Base-by-base conservation (phyloP, 1,140 invertebrate species). In the Lamellibrachia luymesi region DNA sequence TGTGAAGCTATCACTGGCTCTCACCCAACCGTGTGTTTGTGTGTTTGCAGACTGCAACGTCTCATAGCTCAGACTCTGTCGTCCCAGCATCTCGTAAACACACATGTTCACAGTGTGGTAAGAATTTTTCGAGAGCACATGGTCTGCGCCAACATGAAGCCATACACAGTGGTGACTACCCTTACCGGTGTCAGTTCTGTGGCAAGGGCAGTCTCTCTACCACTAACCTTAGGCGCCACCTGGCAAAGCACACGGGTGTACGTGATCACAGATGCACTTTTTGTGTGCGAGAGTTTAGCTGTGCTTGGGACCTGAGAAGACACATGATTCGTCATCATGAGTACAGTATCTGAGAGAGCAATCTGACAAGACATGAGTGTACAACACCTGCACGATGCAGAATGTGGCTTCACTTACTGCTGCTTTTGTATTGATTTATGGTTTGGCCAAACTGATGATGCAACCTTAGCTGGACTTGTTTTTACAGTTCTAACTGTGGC, bases 231-330 rank as follows among this genome's bases (percentile, higher is more conserved):
- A 93, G 51, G 52, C 27, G 52, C 13, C 92, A 93, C 80, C 17
- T 93, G 2, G 25, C 51, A 7, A 56, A 22, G n/a, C 92, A 92
- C 64, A 89, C 92, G n/a, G 92, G 64, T 27, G 97, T 97, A 2
- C 96, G 97, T 64, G 97, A 97, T 25, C 97, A 97, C 94, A 95
- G 96, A 89, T 98, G 97, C 94, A 91, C 93, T 4, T 94, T 96
- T 51, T 98, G 97, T 94, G 95, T 96, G 5, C 97, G 98, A 95
- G 96, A 97, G 17, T 97, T 98, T 93, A 97, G 97, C n/a, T 95
- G 90, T 80, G 8, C 2, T 80, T 80, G 6, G 64, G 64, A 80
- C 13, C 64, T 80, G 64, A 80, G 25, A 22, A 80, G 13, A 80
- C 64, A 56, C 17, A 56, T 56, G 25, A 80, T 80, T 80, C 64